Percentiles rank a stretch among this genome's conserved stretches.
Evolutionary conservation across 1,140 invertebrate genomes (phyloP).

Genomic region (Solenopsis fugax): DNA sequence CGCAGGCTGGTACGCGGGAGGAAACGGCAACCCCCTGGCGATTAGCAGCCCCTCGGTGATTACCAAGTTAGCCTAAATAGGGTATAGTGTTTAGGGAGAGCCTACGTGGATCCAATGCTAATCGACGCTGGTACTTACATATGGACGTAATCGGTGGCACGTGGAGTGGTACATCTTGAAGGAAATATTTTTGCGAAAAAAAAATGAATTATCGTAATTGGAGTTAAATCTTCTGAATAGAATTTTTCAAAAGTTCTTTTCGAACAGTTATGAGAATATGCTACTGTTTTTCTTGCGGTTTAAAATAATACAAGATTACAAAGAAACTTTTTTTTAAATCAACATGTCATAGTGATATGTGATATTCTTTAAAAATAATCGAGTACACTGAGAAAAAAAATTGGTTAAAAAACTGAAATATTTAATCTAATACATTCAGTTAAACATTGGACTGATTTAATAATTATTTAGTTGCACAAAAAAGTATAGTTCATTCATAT

Average conservation of each 20-base stretch:
- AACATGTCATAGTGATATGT: not conserved
- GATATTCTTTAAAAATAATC: no score
- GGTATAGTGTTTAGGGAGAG: slow-evolving; percentile 84
- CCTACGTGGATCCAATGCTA: slow-evolving; percentile 79
- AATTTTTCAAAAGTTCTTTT: not conserved
- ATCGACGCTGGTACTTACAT: slow-evolving; percentile 67
- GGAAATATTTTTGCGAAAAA: slow-evolving; percentile 7
- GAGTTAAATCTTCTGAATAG: not conserved
- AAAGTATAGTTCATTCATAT: no score
- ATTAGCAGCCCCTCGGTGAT: slow-evolving; percentile 84
- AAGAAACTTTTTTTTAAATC: not conserved
- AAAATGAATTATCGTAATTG: not conserved
- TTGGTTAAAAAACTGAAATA: no score
- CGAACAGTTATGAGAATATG: no score
- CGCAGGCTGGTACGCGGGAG: slow-evolving; percentile 79
- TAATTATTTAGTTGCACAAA: no score
- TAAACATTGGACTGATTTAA: no score
- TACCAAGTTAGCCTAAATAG: slow-evolving; percentile 86
- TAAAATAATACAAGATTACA: not conserved
- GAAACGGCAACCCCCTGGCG: slow-evolving; percentile 79
- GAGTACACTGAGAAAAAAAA: no score
- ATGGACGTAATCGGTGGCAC: slow-evolving; percentile 48
- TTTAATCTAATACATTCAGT: no score
- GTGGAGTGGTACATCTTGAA: not conserved
- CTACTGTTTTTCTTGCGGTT: not conserved